Evolutionary conservation across 2,888 invertebrate species (phyloP).

Genomic region (Adelphocoris suturalis): DNA sequence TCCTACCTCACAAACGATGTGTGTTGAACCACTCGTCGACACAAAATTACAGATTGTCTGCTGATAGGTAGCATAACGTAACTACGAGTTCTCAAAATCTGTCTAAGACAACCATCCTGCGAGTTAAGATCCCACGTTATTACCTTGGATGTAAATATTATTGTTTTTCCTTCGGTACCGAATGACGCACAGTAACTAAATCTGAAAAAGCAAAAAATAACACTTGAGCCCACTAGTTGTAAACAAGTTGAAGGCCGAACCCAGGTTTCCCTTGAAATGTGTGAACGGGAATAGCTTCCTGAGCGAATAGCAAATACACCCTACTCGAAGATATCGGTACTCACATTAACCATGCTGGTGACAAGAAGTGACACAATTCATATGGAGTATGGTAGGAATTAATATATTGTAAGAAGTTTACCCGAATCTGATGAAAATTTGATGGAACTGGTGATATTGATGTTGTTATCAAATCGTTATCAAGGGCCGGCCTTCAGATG

Average conservation of each 20-base stretch:
- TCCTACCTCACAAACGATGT: conserved; percentile 51
- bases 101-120: background rate
- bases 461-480: background rate
- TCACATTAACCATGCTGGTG: too few relatives aligned
- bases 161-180: background rate
- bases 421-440: too few relatives aligned
- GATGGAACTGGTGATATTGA: background rate
- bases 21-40: conserved; percentile 53
- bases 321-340: background rate
- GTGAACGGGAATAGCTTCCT: conserved; percentile 17
- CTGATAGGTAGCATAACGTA: conserved; percentile 43
- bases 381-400: too few relatives aligned
- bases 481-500: background rate
- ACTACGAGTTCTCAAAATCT: background rate
- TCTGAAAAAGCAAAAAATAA: conserved; percentile 48
- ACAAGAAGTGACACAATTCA: too few relatives aligned
- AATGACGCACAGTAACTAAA: conserved; percentile 42
- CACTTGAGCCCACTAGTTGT: background rate
- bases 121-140: background rate
- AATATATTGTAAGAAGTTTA: too few relatives aligned
- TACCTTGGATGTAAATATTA: conserved; percentile 24
- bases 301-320: background rate
- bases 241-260: conserved; percentile 58
- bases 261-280: background rate
- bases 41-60: conserved; percentile 28